These are phyloP conservation scores for Pegea sp. DNA, from an alignment of 23 tunicate genomes.

Conservation along the genomic window DNA sequence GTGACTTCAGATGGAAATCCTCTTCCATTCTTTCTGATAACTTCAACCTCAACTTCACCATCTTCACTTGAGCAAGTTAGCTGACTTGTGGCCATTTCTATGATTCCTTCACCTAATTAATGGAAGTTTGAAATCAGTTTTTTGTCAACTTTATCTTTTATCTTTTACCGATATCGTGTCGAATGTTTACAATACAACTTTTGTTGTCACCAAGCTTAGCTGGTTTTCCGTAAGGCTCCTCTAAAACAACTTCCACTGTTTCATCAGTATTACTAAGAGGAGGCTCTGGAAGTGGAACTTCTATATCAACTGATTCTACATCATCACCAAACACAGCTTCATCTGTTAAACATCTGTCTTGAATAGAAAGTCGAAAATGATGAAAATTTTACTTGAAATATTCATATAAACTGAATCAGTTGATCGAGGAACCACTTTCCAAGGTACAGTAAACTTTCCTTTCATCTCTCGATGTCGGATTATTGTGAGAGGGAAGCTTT, in stretches of 20 bases:
- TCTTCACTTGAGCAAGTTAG: slow-evolving; percentile 66
- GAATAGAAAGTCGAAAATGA: no score
- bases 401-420: slow-evolving; percentile 8
- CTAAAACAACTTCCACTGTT: slow-evolving; percentile 38
- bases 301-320: slow-evolving; percentile 32
- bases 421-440: slow-evolving; percentile 9
- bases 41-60: slow-evolving; percentile 48
- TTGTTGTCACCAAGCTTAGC: slow-evolving; percentile 52
- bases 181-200: slow-evolving; percentile 21
- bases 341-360: slow-evolving; percentile 24
- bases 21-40: slow-evolving; percentile 41
- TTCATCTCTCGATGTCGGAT: slow-evolving; percentile 20
- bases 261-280: slow-evolving; percentile 48
- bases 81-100: slow-evolving; percentile 54
- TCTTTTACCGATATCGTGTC: slow-evolving; percentile 37
- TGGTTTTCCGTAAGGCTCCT: slow-evolving; percentile 59
- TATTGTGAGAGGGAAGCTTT: slow-evolving; percentile 21
- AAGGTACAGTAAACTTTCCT: slow-evolving; percentile 23
- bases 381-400: slow-evolving; percentile 7
- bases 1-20: slow-evolving; percentile 58
- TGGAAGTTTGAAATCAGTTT: no score
- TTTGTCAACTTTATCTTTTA: no score
- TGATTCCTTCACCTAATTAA: slow-evolving; percentile 55
- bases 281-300: slow-evolving; percentile 46
- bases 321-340: slow-evolving; percentile 62